These are phyloP conservation scores for Drosophila teissieri DNA, from an alignment of 1,140 invertebrate species.

Conservation along the genomic window DNA sequence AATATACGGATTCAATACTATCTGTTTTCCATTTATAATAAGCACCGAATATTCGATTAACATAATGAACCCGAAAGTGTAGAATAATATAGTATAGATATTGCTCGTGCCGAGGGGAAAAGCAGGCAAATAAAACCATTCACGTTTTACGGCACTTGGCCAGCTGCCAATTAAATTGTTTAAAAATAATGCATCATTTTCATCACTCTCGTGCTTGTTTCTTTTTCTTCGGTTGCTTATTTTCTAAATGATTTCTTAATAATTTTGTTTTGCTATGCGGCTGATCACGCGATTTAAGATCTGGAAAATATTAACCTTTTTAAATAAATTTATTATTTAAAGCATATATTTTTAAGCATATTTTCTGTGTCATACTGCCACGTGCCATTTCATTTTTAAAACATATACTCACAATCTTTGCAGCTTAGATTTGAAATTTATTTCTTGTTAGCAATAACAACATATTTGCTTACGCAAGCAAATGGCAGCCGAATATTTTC, in stretches of 20 bases:
- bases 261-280: constrained; percentile 25
- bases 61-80: constrained; percentile 19
- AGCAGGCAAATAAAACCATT: constrained; percentile 62
- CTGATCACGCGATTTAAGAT: constrained; percentile 31
- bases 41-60: constrained; percentile 19
- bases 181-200: constrained; percentile 74
- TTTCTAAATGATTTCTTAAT: constrained; percentile 42
- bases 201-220: constrained; percentile 28
- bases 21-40: constrained; percentile 21
- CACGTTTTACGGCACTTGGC: constrained; percentile 79
- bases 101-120: constrained; percentile 10
- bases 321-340: neutral
- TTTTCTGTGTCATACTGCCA: constrained; percentile 41
- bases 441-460: constrained; percentile 63
- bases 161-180: constrained; percentile 69
- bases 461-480: constrained; percentile 72
- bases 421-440: constrained; percentile 75
- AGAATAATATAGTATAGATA: constrained; percentile 5
- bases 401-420: constrained; percentile 43
- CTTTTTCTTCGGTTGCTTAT: constrained; percentile 27
- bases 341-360: constrained; percentile 6
- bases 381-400: constrained; percentile 32
- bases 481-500: constrained; percentile 57
- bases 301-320: neutral
- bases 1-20: constrained; percentile 6